Evolutionary conservation across 2,888 invertebrate genomes (phyloP).

Genomic region (Crocallis elinguaria): DNA sequence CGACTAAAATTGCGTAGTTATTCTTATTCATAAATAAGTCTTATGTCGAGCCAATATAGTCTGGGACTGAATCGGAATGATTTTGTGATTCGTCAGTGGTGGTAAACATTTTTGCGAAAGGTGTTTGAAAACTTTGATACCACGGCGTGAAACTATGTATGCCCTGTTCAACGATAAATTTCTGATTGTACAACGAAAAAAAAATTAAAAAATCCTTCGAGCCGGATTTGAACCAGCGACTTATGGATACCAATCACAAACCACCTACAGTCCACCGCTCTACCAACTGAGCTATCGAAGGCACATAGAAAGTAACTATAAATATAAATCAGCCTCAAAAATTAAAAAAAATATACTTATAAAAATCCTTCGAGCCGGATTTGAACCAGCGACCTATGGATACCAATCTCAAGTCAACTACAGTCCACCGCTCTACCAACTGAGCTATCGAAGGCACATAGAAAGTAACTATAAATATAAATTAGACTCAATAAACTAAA

Average conservation of each 20-base stretch:
- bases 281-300: conserved; percentile 70
- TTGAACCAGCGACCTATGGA: conserved; percentile 87
- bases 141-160: too few species aligned
- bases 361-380: conserved; percentile 84
- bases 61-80: too few species aligned
- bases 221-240: conserved; percentile 87
- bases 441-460: conserved; percentile 48
- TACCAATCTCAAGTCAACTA: conserved; percentile 47
- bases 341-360: neutral
- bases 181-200: too few species aligned
- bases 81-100: too few species aligned
- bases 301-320: conserved; percentile 7
- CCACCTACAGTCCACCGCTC: conserved; percentile 80
- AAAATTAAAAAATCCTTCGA: conserved; percentile 82
- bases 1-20: too few species aligned
- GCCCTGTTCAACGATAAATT: too few species aligned
- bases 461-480: neutral
- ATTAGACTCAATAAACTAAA: conserved; percentile 41
- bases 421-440: conserved; percentile 84
- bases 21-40: too few species aligned
- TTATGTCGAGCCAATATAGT: too few species aligned
- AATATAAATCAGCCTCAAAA: too few species aligned
- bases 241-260: conserved; percentile 67
- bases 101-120: too few species aligned
- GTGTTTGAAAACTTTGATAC: too few species aligned